phyloP scores from a whole-genome alignment of 2,888 invertebrate species.

The Pachliopta kotzebuea region DNA sequence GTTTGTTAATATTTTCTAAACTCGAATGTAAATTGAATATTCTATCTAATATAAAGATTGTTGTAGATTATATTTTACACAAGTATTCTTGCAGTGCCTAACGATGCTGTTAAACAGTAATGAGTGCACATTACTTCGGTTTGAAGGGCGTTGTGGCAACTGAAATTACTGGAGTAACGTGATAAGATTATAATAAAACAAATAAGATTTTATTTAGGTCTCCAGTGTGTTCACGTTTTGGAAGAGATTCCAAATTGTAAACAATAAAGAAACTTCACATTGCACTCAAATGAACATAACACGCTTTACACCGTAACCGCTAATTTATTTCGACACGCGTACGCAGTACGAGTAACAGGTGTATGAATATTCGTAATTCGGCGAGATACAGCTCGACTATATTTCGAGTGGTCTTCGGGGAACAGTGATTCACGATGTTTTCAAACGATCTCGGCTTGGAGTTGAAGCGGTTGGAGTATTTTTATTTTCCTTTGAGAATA shows the following conservation, averaged over 20 bases:
- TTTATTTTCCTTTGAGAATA: slow-evolving; percentile 76
- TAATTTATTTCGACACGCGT: slow-evolving; percentile 26
- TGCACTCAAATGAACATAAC: slow-evolving; percentile 17
- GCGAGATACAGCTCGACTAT: slow-evolving; percentile 32
- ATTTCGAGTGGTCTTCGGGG: slow-evolving; percentile 58
- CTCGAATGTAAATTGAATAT: no score
- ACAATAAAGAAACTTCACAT: slow-evolving; percentile 14
- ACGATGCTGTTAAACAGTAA: no score
- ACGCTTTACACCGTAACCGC: slow-evolving; percentile 17
- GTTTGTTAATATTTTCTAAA: no score
- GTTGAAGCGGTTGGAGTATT: slow-evolving; percentile 46
- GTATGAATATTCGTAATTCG: slow-evolving; percentile 25
- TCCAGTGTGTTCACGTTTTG: no score
- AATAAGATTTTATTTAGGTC: no score
- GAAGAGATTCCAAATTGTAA: slow-evolving; percentile 5
- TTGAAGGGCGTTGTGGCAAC: no score
- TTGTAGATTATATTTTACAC: no score
- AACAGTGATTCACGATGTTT: slow-evolving; percentile 47
- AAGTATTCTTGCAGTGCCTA: no score
- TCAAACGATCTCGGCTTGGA: slow-evolving; percentile 31
- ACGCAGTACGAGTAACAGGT: slow-evolving; percentile 25
- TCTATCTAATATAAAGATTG: no score
- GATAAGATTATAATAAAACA: no score
- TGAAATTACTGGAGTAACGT: no score
- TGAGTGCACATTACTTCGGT: no score